Conservation (phyloP, 2,888 invertebrate genomes). For the Saturnia pavonia region DNA sequence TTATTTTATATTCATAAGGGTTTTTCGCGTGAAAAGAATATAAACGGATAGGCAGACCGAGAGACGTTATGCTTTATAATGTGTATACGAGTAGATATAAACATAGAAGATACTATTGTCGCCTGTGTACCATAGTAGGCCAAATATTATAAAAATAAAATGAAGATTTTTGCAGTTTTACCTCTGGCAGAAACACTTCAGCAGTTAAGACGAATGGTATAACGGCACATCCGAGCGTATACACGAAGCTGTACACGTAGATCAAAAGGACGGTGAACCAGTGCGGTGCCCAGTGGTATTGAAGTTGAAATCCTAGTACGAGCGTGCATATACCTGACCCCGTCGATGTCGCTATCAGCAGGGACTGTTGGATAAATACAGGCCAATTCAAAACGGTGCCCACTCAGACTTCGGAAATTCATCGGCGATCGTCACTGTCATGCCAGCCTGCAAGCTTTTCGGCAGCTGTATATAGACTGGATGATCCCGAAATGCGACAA, state of each 20-base stretch:
- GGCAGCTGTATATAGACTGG: too few species aligned
- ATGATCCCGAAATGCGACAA: too few species aligned
- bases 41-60: too few species aligned
- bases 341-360: constrained; percentile 43
- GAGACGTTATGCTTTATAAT: too few species aligned
- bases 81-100: too few species aligned
- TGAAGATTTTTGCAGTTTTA: constrained; percentile 28
- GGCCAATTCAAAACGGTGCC: too few species aligned
- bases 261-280: constrained; percentile 56
- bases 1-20: too few species aligned
- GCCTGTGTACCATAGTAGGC: too few species aligned
- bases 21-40: too few species aligned
- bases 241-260: constrained; percentile 57
- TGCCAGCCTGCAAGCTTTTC: too few species aligned
- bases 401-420: too few species aligned
- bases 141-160: background rate
- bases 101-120: background rate
- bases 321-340: constrained; percentile 47
- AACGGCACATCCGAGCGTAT: constrained; percentile 61
- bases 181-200: constrained; percentile 70
- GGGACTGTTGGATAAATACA: constrained; percentile 38
- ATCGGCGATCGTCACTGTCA: too few species aligned
- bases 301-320: constrained; percentile 50
- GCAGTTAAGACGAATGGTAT: constrained; percentile 64
- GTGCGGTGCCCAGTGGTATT: constrained; percentile 49